Conservation (phyloP, 2,888 invertebrate genomes). For the Cantharis rufa region DNA sequence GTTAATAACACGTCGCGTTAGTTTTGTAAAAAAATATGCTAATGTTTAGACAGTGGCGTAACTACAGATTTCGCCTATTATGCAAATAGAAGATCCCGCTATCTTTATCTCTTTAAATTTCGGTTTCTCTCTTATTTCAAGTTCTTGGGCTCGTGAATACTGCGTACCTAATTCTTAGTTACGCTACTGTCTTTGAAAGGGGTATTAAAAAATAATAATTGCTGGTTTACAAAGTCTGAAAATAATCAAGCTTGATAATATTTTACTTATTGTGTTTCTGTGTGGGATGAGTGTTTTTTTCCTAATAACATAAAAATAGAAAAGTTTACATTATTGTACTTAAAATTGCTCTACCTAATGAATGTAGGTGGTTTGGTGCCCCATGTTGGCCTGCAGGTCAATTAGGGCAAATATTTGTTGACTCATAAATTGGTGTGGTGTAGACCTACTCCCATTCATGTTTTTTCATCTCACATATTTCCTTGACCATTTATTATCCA, state of each 20-base stretch:
- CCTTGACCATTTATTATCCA: slow-evolving; percentile 31
- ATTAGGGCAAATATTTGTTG: slow-evolving; percentile 53
- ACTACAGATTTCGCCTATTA: neutral
- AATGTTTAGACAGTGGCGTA: neutral
- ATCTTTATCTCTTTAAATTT: neutral
- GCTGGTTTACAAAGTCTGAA: neutral
- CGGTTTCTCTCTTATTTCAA: neutral
- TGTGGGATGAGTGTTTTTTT: neutral
- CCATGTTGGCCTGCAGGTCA: slow-evolving; percentile 57
- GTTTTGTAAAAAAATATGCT: neutral
- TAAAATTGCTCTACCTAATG: slow-evolving; percentile 18
- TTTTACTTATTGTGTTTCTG: neutral
- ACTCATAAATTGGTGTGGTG: slow-evolving; percentile 35
- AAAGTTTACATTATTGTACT: neutral
- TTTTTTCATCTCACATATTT: slow-evolving; percentile 22
- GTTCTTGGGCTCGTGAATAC: too few species aligned
- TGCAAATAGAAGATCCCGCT: neutral
- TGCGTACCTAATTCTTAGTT: too few species aligned
- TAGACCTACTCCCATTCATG: slow-evolving; percentile 29
- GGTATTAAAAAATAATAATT: neutral
- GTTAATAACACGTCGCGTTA: slow-evolving; percentile 17
- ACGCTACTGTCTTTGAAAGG: neutral
- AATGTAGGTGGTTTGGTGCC: slow-evolving; percentile 52
- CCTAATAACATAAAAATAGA: neutral
- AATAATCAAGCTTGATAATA: neutral